Evolutionary conservation across 2,888 invertebrate genomes (phyloP), one percentile per base, ranked within the genome.

Genomic region (Conops quadrifasciatus): DNA sequence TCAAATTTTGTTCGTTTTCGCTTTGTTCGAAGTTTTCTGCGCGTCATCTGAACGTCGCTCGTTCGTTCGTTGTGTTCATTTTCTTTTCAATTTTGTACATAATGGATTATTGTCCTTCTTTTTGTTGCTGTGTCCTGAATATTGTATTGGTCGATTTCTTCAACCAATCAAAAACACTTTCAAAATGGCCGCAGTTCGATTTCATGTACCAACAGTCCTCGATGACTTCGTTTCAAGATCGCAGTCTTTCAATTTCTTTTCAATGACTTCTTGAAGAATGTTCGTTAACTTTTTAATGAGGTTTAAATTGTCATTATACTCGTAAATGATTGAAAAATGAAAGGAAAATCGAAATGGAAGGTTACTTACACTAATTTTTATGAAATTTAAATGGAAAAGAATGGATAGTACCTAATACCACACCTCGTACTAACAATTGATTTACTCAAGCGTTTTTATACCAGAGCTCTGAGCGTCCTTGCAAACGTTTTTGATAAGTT

Each of bases 101-200:
- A 84, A 83, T 82, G 80, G 80, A 81, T 81, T 81, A 83, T 81
- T 82, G 80, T 82, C 81, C 80, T 81, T 78, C 78, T 79, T 78
- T 77, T 77, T 77, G 73, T 66, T 73, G 76, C 75, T 78, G 76
- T 81, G 77, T 78, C 80, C 82, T 78, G 80, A 79, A 83, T 82
- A 82, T 82, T 82, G 85, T 83, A 85, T 85, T 85, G 85, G 85
- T 85, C 85, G 85, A 84, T 83, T 83, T 79, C 80, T 81, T 80
- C 83, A 82, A 85, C 85, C 85, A 85, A 85, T 85, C 84, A 84
- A 82, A 85, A 85, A 75, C 81, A 78, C 81, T 81, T 82, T 83
- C 85, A 85, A 85, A 84, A 85, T 85, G 85, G 85, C 85, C 83
- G 85, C 80, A 78, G 71, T 80, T 82, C 77, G 76, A 81, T 81